These are phyloP conservation scores for Philypnodon macrostomus DNA, from an alignment of 2,797 vertebrate genomes.

Conservation along the genomic window DNA sequence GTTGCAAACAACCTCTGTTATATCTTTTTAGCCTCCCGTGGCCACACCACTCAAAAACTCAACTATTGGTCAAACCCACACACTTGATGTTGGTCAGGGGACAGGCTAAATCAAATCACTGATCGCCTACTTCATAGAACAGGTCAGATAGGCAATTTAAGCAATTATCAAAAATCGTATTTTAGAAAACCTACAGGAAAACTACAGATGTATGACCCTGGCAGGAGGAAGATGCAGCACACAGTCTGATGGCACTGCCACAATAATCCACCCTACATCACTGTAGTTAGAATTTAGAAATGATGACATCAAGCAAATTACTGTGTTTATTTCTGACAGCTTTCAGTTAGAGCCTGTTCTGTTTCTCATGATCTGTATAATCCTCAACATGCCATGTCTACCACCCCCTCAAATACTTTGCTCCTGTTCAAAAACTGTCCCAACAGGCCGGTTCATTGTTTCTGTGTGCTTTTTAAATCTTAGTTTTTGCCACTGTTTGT, in stretches of 20 bases:
- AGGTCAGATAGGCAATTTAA: too few relatives aligned
- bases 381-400: slow-evolving; percentile 49
- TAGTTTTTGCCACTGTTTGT: too few relatives aligned
- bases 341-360: slow-evolving; percentile 52
- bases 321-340: slow-evolving; percentile 28
- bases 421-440: slow-evolving; percentile 59
- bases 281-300: slow-evolving; percentile 38
- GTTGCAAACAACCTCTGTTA: too few relatives aligned
- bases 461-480: slow-evolving; percentile 41
- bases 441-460: slow-evolving; percentile 42
- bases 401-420: slow-evolving; percentile 50
- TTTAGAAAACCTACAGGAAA: too few relatives aligned
- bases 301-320: slow-evolving; percentile 45
- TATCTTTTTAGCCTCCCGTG: too few relatives aligned
- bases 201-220: slow-evolving; percentile 39
- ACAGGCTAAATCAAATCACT: too few relatives aligned
- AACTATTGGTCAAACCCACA: too few relatives aligned
- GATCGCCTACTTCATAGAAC: too few relatives aligned
- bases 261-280: slow-evolving; percentile 39
- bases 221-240: slow-evolving; percentile 8
- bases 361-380: slow-evolving; percentile 53
- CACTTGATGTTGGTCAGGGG: too few relatives aligned
- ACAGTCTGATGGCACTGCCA: slow-evolving; percentile 38
- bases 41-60: too few relatives aligned
- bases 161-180: slow-evolving; percentile 35